Percentiles rank a stretch among this genome's conserved stretches.
phyloP scores from a whole-genome alignment of 1,140 invertebrate genomes.

The Lamellibrachia luymesi region DNA sequence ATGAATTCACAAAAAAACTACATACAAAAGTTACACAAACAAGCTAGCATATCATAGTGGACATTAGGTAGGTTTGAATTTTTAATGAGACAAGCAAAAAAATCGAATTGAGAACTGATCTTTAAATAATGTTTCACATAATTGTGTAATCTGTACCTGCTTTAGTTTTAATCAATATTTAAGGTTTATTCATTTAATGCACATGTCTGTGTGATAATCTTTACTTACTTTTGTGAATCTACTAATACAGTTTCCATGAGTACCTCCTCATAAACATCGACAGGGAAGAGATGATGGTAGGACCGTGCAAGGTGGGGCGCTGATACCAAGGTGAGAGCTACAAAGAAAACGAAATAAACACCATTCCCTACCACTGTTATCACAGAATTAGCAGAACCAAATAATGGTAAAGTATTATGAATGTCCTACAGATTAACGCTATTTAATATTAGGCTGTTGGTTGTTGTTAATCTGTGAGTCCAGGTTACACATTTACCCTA shows the following conservation, averaged over 20 bases:
- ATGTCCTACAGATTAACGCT: too few relatives aligned
- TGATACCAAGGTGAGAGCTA: conserved; percentile 88
- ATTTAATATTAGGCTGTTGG: too few relatives aligned
- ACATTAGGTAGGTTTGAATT: too few relatives aligned
- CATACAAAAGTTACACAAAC: too few relatives aligned
- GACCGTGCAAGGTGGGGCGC: conserved; percentile 95
- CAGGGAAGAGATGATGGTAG: conserved; percentile 94
- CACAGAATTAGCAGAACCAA: not conserved
- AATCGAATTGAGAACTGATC: too few relatives aligned
- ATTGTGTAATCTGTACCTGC: not conserved
- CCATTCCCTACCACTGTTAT: not conserved
- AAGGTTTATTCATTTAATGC: not conserved
- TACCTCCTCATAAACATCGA: conserved; percentile 77
- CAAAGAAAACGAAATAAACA: conserved; percentile 20
- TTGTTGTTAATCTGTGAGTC: too few relatives aligned
- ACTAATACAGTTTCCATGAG: not conserved
- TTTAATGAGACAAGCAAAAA: too few relatives aligned
- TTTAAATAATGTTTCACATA: not conserved
- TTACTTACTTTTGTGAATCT: not conserved
- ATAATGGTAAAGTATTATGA: not conserved
- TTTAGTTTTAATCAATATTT: not conserved
- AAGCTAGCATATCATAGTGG: too few relatives aligned
- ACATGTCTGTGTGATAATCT: not conserved
- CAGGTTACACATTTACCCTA: too few relatives aligned
- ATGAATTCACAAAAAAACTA: too few relatives aligned